Conservation (phyloP, 2,888 invertebrate species). For the Lumbricus terrestris region DNA sequence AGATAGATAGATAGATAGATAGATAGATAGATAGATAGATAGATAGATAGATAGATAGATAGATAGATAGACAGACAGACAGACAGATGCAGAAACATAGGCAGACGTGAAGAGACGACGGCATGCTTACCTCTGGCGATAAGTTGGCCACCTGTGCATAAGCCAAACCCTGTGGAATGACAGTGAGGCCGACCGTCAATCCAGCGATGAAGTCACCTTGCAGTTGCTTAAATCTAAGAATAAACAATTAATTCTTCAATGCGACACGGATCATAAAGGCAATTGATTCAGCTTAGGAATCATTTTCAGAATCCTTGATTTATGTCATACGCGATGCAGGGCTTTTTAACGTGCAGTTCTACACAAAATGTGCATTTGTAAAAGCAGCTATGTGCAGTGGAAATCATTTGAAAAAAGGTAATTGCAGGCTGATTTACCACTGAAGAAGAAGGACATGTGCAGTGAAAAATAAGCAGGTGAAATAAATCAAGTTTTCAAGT, state of each 20-base stretch:
- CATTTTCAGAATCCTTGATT: not conserved
- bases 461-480: no score
- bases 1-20: no score
- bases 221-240: conserved; percentile 56
- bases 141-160: conserved; percentile 86
- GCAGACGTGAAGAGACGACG: not conserved
- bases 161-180: conserved; percentile 88
- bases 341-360: no score
- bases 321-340: no score
- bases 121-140: conserved; percentile 72
- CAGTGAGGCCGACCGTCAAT: conserved; percentile 85
- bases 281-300: not conserved
- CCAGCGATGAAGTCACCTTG: conserved; percentile 86
- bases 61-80: not conserved
- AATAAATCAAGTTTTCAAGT: no score
- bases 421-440: no score
- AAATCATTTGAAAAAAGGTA: no score
- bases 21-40: no score
- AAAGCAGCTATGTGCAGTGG: no score
- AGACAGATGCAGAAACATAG: not conserved
- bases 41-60: no score
- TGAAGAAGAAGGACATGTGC: no score
- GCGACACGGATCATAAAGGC: not conserved
- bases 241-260: not conserved
- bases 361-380: no score